phyloP scores from a whole-genome alignment of 2,113 vertebrate species.

The Colius striatus region DNA sequence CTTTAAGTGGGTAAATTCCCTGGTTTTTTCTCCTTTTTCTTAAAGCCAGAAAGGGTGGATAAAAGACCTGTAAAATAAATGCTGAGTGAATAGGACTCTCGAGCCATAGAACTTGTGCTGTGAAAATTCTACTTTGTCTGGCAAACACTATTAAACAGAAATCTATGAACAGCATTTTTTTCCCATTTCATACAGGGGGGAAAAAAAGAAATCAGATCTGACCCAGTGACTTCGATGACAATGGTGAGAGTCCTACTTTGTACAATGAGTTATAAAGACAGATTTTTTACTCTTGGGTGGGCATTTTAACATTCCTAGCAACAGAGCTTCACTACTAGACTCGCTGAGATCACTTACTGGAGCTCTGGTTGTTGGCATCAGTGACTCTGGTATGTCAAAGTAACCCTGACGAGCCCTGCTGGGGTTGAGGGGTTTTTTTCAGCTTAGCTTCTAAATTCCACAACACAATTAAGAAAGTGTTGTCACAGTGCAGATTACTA shows the following conservation, averaged over 20 bases:
- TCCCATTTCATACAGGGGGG: slow-evolving; percentile 57
- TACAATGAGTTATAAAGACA: slow-evolving; percentile 38
- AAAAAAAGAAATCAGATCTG: slow-evolving; percentile 65
- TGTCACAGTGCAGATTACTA: not conserved
- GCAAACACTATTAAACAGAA: slow-evolving; percentile 77
- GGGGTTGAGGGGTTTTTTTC: not conserved
- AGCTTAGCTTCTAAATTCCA: not conserved
- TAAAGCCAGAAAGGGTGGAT: slow-evolving; percentile 60
- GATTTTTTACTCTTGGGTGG: slow-evolving; percentile 42
- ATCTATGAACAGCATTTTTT: slow-evolving; percentile 72
- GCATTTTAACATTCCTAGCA: slow-evolving; percentile 22
- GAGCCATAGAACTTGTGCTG: slow-evolving; percentile 73
- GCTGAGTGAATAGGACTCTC: slow-evolving; percentile 76
- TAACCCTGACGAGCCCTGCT: not conserved
- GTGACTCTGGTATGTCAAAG: not conserved
- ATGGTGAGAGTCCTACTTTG: slow-evolving; percentile 52
- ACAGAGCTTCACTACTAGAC: not conserved
- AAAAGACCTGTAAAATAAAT: slow-evolving; percentile 75
- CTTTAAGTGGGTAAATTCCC: slow-evolving; percentile 71
- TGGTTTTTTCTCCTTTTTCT: slow-evolving; percentile 36
- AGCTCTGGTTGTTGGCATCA: not conserved
- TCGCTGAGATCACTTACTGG: not conserved
- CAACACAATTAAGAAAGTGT: not conserved
- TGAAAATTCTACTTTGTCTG: slow-evolving; percentile 79
- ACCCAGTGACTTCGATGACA: slow-evolving; percentile 65